Evolutionary conservation across 2,888 invertebrate genomes (phyloP).

Genomic region (Melanophora roralis): DNA sequence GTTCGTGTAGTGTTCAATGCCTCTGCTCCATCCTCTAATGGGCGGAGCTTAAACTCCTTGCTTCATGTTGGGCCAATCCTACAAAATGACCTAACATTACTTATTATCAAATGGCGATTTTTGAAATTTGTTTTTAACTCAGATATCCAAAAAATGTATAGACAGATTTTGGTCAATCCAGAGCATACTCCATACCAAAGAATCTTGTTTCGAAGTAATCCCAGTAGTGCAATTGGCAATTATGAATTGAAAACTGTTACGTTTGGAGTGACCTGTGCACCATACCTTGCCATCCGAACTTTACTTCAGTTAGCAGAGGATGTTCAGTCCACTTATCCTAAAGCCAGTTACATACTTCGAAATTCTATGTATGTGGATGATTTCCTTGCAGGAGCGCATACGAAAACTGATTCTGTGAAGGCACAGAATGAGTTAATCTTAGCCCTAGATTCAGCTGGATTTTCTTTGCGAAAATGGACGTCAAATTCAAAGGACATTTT

Average conservation of each 20-base stretch:
- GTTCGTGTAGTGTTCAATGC: constrained; percentile 55
- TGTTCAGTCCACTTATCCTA: constrained; percentile 30
- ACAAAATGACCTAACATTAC: constrained; percentile 45
- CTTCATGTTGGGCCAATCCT: constrained; percentile 44
- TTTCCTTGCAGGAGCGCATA: constrained; percentile 40
- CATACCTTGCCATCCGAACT: constrained; percentile 53
- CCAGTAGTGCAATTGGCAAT: neutral
- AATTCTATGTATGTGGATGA: constrained; percentile 56
- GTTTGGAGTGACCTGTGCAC: constrained; percentile 59
- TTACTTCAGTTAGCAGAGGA: constrained; percentile 48
- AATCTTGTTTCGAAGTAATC: constrained; percentile 8
- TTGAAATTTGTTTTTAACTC: no score
- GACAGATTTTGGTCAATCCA: constrained; percentile 26
- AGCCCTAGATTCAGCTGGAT: neutral
- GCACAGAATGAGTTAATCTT: neutral
- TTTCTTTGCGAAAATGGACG: neutral
- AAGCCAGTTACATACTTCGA: constrained; percentile 40
- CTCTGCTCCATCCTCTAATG: constrained; percentile 46
- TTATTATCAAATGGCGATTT: constrained; percentile 48
- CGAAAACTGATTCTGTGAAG: neutral
- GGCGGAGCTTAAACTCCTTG: constrained; percentile 52
- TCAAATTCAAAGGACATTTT: neutral
- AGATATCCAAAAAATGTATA: constrained; percentile 58
- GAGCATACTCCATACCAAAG: constrained; percentile 21
- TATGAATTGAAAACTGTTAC: constrained; percentile 33